Base-by-base conservation (phyloP, 2,888 invertebrate genomes). In the Bellardia bayeri region DNA sequence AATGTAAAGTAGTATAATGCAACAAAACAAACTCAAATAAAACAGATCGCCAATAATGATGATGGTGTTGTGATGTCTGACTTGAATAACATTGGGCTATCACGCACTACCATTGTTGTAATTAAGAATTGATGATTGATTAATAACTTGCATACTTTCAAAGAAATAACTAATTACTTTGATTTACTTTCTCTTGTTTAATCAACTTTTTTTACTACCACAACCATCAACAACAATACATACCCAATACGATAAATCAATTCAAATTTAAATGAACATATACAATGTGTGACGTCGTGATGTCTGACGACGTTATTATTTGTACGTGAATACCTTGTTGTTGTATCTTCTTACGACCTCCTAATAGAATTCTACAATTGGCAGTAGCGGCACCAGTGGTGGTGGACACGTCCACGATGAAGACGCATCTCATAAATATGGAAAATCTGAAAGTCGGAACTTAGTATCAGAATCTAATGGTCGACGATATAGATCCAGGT, bases 151-250 rank as follows among this genome's bases (percentile, higher is more conserved):
- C 90, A 90, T 91, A 91, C 89, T 91, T 91, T 90, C 91, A 91
- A 91, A 91, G 91, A 90, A 90, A 91, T 92, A 92, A 91, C 92
- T 92, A 92, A 92, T 92, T 91, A 91, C 91, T 92, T 92, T 92
- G 91, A 92, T 92, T 92, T 92, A 91, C 92, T 92, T 92, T 92
- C 91, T 92, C 92, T 92, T 92, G 92, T 92, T 92, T 91, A 92
- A 92, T 82, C 85, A 90, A 89, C 87, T 87, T 87, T 88, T 78
- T 72, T 83, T 83, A 82, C 81, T 85, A 82, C 87, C 49, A 85
- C 82, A 79, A 81, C 84, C 81, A 69, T 69, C 87, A 76, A 85
- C 81, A 37, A 85, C 80, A 63, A 76, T 63, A 64, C 75, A 72
- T 54, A 84, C 45, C 85, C 75, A 66, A 85, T 58, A 64, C 69